Evolutionary conservation across 2,888 invertebrate genomes (phyloP).

Genomic region (Lasioglossum morio): DNA sequence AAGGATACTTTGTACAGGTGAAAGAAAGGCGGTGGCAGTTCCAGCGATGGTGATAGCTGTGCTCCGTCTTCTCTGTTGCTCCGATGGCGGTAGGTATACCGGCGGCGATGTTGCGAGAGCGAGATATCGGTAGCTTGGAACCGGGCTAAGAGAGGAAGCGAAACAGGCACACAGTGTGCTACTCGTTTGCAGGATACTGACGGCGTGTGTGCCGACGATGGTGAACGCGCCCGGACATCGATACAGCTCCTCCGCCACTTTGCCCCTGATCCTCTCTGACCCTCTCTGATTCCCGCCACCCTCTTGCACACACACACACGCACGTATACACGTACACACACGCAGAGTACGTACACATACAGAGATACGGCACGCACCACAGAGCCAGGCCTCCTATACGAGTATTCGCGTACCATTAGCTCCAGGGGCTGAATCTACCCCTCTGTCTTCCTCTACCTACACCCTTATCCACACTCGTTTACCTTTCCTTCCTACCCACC

Average conservation of each 20-base stretch:
- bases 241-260: slow-evolving; percentile 80
- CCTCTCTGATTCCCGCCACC: slow-evolving; percentile 61
- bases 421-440: slow-evolving; percentile 57
- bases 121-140: slow-evolving; percentile 23
- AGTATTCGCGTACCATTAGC: slow-evolving; percentile 67
- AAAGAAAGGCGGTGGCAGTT: slow-evolving; percentile 15
- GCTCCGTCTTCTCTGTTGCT: background rate
- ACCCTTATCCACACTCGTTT: slow-evolving; percentile 32
- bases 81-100: background rate
- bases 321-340: background rate
- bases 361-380: slow-evolving; percentile 40
- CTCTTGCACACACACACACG: slow-evolving; percentile 49
- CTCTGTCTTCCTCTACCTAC: slow-evolving; percentile 40
- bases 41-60: slow-evolving; percentile 17
- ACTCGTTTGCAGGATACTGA: slow-evolving; percentile 71
- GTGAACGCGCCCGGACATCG: slow-evolving; percentile 81
- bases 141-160: slow-evolving; percentile 31
- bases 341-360: background rate
- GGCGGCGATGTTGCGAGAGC: slow-evolving; percentile 37
- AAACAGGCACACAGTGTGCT: slow-evolving; percentile 52
- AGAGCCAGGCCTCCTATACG: slow-evolving; percentile 40
- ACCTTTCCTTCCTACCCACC: slow-evolving; percentile 19
- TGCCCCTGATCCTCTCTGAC: slow-evolving; percentile 74
- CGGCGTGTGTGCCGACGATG: slow-evolving; percentile 74
- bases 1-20: slow-evolving; percentile 24